phyloP scores from a whole-genome alignment of 2,113 vertebrate species.

The Alouatta palliata region DNA sequence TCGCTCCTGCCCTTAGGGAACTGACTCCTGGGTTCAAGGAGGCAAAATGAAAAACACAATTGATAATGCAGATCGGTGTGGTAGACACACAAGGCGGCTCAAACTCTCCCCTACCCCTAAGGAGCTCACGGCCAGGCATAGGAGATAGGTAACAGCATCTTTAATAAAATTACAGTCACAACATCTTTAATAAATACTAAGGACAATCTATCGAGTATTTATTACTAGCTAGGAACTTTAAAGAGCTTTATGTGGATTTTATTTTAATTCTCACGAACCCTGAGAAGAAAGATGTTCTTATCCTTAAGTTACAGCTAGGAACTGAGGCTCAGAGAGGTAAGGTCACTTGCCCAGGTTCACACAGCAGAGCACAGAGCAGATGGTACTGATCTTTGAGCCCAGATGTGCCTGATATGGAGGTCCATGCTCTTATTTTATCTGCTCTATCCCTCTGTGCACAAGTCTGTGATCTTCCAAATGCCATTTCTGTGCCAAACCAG shows the following conservation, averaged over 20 bases:
- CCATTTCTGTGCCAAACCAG: background rate
- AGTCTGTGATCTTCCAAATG: background rate
- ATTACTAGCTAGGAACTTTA: background rate
- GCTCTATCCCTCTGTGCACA: accelerated
- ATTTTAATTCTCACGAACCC: background rate
- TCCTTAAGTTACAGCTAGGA: background rate
- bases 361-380: background rate
- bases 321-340: background rate
- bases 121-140: background rate
- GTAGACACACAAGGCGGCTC: background rate
- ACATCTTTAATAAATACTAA: background rate
- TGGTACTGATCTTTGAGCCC: background rate
- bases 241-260: background rate
- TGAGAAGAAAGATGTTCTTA: background rate
- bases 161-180: too few species aligned
- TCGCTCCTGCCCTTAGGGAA: background rate
- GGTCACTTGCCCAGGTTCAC: background rate
- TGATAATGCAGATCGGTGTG: accelerated
- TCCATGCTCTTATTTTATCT: background rate
- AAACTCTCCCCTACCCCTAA: accelerated
- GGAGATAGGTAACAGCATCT: background rate
- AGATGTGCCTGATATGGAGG: background rate
- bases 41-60: accelerated
- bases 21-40: background rate
- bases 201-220: background rate